Conservation (phyloP, 2,113 vertebrate species). For the Syrmaticus mikado region DNA sequence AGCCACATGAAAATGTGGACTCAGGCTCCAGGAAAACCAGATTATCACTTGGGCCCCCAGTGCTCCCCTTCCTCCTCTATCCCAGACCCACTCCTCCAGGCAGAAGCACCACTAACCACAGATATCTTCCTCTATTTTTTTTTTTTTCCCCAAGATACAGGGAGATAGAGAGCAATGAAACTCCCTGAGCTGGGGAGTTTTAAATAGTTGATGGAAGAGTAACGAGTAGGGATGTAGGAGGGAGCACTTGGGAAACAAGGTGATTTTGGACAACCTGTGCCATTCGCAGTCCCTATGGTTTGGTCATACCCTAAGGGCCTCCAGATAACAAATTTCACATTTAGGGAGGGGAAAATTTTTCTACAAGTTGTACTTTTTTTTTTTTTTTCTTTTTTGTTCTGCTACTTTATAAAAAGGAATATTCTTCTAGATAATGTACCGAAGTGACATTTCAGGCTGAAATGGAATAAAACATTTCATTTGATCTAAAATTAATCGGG, state of each 20-base stretch:
- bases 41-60: background rate
- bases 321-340: background rate
- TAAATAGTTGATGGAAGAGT: constrained; percentile 65
- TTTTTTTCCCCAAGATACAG: background rate
- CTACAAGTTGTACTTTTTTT: background rate
- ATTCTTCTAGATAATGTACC: constrained; percentile 28
- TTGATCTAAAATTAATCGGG: constrained; percentile 54
- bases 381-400: background rate
- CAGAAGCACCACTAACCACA: background rate
- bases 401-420: constrained; percentile 15
- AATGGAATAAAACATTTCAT: constrained; percentile 53
- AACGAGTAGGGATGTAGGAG: constrained; percentile 5
- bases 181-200: background rate
- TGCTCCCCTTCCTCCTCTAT: background rate
- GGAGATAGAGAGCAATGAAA: constrained; percentile 25
- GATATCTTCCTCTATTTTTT: background rate
- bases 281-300: background rate
- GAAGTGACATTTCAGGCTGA: constrained; percentile 23
- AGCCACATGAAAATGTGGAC: background rate
- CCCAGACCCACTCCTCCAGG: background rate
- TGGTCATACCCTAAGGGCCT: fast-evolving
- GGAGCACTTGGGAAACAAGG: background rate
- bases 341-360: background rate
- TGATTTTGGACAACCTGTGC: background rate
- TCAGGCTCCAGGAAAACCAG: background rate